These are phyloP conservation scores for Nyctibius grandis DNA, from an alignment of 2,797 vertebrate species.

Conservation along the genomic window DNA sequence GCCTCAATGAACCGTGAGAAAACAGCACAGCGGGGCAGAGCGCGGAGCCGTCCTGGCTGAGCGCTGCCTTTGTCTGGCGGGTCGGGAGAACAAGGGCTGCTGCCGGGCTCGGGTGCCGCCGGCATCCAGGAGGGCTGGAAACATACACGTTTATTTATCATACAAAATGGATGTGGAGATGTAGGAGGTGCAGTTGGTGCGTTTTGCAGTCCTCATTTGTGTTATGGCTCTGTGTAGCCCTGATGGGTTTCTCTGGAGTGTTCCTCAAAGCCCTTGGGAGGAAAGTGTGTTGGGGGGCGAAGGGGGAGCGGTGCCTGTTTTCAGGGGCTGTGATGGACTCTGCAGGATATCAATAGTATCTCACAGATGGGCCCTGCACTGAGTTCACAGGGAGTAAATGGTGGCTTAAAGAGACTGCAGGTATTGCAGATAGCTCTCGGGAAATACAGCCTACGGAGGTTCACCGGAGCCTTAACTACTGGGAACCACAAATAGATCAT, in stretches of 20 bases:
- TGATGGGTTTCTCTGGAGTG: not conserved
- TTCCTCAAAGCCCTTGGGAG: not conserved
- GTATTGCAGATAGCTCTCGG: not conserved
- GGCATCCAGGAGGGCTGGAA: not conserved
- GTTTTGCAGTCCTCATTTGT: fast-evolving
- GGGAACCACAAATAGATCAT: not conserved
- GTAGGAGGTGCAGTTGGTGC: not conserved
- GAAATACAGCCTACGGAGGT: fast-evolving
- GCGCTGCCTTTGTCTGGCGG: conserved; percentile 22
- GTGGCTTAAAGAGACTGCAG: not conserved
- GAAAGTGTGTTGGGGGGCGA: not conserved
- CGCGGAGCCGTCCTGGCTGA: not conserved
- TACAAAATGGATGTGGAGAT: not conserved
- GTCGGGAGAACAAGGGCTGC: not conserved
- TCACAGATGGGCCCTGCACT: not conserved
- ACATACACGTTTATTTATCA: not conserved
- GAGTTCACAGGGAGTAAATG: fast-evolving
- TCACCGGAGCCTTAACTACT: fast-evolving
- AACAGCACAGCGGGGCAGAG: not conserved
- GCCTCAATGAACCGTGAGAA: not conserved
- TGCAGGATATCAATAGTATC: fast-evolving
- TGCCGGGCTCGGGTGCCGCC: not conserved
- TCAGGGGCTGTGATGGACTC: not conserved
- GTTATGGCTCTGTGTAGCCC: not conserved
- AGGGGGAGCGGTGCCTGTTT: not conserved